Conservation (phyloP, 2,888 invertebrate species). For the Pyrrhosoma nymphula region DNA sequence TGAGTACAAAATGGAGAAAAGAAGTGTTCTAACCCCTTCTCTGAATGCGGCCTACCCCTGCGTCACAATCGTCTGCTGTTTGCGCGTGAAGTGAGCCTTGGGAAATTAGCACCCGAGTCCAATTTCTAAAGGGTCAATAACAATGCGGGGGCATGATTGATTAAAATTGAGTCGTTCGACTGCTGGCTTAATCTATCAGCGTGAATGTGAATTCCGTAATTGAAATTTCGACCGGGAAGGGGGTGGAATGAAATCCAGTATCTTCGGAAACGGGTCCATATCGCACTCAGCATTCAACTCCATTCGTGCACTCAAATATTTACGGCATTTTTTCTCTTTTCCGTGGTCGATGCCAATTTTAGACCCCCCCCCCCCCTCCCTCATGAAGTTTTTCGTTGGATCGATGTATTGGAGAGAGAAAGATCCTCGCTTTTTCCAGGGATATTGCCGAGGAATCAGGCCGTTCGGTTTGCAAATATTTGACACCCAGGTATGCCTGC, state of each 20-base stretch:
- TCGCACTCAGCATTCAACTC: not conserved
- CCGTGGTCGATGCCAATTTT: not conserved
- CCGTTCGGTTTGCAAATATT: not conserved
- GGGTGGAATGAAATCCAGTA: not conserved
- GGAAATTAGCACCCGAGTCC: not conserved
- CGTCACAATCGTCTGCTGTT: no score
- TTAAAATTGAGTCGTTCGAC: constrained; percentile 1
- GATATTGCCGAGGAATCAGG: not conserved
- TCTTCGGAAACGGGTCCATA: not conserved
- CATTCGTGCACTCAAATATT: not conserved
- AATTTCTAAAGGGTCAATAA: not conserved
- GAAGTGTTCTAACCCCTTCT: no score
- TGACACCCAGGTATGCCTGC: not conserved
- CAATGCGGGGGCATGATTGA: not conserved
- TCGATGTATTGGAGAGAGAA: not conserved
- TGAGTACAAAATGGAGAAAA: no score
- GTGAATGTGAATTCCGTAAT: constrained; percentile 4
- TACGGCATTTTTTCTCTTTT: not conserved
- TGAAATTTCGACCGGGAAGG: not conserved
- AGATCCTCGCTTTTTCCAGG: not conserved
- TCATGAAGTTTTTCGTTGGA: not conserved
- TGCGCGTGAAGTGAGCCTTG: not conserved
- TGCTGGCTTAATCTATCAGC: constrained; percentile 25
- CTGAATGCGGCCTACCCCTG: no score
- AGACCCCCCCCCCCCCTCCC: not conserved